These are phyloP conservation scores for Chironomus tentans DNA, from an alignment of 2,888 invertebrate species.

Conservation along the genomic window DNA sequence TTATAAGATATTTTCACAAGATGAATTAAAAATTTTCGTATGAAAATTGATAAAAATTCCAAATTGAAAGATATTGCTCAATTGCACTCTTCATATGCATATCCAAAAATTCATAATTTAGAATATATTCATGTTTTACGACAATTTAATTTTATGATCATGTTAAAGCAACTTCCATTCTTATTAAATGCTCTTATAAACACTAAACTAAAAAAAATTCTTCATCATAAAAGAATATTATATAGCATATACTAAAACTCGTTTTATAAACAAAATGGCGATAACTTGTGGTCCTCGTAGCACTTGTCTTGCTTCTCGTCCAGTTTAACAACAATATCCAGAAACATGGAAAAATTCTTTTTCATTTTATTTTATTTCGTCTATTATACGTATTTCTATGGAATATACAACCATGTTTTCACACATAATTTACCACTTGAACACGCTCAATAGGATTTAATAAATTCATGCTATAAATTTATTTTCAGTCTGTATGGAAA, in stretches of 20 bases:
- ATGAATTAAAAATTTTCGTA: too few species aligned
- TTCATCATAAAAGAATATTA: neutral
- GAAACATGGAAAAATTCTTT: neutral
- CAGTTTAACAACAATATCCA: neutral
- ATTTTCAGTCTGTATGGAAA: neutral
- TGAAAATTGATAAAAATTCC: too few species aligned
- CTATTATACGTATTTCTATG: too few species aligned
- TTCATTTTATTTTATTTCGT: neutral
- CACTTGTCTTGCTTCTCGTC: neutral
- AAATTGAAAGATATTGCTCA: too few species aligned
- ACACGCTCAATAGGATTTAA: slow-evolving; percentile 4
- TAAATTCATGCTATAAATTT: neutral
- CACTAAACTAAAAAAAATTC: neutral
- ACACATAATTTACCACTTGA: slow-evolving; percentile 4
- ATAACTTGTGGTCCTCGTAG: neutral
- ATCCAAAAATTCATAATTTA: too few species aligned
- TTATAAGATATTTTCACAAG: too few species aligned
- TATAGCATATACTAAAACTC: neutral
- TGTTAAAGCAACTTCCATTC: too few species aligned
- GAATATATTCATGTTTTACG: too few species aligned
- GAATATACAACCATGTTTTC: neutral
- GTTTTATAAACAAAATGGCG: neutral
- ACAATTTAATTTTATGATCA: too few species aligned
- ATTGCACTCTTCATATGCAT: too few species aligned
- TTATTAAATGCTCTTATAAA: neutral